phyloP scores from a whole-genome alignment of 2,797 vertebrate species.

The Rousettus madagascariensis region DNA sequence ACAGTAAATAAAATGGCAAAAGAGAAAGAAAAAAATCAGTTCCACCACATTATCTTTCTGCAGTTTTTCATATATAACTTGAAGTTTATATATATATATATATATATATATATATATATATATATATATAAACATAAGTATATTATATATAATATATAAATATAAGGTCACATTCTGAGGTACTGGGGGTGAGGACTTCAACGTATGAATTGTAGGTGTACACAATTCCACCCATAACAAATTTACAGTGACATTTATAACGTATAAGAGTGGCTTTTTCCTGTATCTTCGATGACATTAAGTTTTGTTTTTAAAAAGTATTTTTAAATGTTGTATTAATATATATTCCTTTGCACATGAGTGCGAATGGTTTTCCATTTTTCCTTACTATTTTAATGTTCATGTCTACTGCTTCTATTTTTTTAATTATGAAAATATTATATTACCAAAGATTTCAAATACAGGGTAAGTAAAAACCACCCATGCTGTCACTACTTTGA shows the following conservation, averaged over 20 bases:
- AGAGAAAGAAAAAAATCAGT: neutral
- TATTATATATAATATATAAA: neutral
- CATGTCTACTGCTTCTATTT: neutral
- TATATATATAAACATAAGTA: neutral
- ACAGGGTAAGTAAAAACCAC: slow-evolving; percentile 17
- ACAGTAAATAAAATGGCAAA: slow-evolving; percentile 31
- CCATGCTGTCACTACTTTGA: neutral
- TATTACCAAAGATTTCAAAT: slow-evolving; percentile 41
- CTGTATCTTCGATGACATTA: neutral
- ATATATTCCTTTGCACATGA: neutral
- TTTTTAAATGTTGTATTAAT: neutral
- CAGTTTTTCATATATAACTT: neutral
- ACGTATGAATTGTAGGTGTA: neutral
- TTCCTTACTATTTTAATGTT: neutral
- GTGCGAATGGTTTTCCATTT: neutral
- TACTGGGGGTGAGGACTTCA: neutral
- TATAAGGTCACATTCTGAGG: neutral
- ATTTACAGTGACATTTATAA: neutral
- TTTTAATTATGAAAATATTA: slow-evolving; percentile 12
- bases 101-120: neutral
- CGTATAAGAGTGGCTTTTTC: neutral
- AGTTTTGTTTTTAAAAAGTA: neutral
- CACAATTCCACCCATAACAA: neutral
- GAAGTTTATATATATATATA: neutral
- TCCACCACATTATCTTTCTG: neutral